A percentile compares a stretch with the other conserved stretches of the same genome.
Evolutionary conservation across 2,797 vertebrate species (phyloP).

Genomic region (Enteromius treurensis): DNA sequence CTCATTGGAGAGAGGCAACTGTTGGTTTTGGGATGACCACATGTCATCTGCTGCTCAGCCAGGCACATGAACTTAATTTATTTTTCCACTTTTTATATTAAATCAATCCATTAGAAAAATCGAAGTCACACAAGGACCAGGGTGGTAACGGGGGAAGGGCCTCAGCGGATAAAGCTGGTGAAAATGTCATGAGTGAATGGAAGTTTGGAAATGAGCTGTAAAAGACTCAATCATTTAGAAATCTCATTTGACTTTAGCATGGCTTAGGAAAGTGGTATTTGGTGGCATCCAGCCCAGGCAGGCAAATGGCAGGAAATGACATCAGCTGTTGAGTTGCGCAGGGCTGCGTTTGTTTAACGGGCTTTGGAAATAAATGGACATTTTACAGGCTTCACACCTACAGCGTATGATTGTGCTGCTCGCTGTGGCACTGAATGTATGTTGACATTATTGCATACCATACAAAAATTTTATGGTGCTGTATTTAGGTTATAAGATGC

Average conservation of each 20-base stretch:
- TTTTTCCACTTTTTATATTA: conserved; percentile 58
- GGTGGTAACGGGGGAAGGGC: conserved; percentile 52
- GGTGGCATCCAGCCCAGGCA: conserved; percentile 61
- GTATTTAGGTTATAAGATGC: conserved; percentile 58
- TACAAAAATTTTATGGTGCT: conserved; percentile 6
- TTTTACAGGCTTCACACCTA: conserved; percentile 57
- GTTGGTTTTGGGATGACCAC: conserved; percentile 21
- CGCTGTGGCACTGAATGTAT: conserved; percentile 47
- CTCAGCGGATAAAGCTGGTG: conserved; percentile 58
- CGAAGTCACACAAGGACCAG: conserved; percentile 45
- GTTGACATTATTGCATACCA: conserved; percentile 26
- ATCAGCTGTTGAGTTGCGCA: conserved; percentile 68
- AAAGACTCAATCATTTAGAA: conserved; percentile 70
- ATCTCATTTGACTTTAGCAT: conserved; percentile 64
- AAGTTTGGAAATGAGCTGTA: conserved; percentile 74
- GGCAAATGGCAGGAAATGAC: conserved; percentile 77
- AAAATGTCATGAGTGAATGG: conserved; percentile 67
- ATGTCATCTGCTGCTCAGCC: conserved; percentile 30
- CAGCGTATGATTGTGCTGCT: conserved; percentile 64
- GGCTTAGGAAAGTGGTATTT: conserved; percentile 61
- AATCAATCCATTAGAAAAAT: conserved; percentile 61
- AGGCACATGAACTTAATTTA: conserved; percentile 32
- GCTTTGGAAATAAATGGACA: conserved; percentile 68
- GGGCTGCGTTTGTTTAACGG: conserved; percentile 67
- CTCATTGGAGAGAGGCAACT: conserved; percentile 17